A percentile compares a stretch with the other conserved stretches of the same genome.
Conservation (phyloP, 2,113 vertebrate species). For the Lophura nycthemera region DNA sequence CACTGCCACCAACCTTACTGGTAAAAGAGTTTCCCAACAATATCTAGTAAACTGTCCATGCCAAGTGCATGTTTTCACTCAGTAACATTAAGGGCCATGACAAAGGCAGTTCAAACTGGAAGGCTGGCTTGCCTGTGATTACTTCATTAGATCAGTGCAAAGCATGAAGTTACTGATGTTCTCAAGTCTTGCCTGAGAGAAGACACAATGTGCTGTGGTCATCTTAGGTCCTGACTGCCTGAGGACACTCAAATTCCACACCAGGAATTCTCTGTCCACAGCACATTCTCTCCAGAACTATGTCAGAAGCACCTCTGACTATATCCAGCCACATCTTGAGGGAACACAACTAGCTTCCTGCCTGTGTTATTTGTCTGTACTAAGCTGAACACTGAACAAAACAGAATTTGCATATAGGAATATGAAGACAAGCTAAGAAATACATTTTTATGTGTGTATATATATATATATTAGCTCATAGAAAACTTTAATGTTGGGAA, state of each 20-base stretch:
- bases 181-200: neutral
- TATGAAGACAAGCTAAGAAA: neutral
- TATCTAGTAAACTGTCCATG: neutral
- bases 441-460: no score
- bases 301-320: neutral
- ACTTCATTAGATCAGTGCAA: neutral
- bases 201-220: neutral
- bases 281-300: neutral
- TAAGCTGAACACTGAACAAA: neutral
- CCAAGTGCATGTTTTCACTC: neutral
- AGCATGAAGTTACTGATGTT: neutral
- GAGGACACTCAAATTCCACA: neutral
- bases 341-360: neutral
- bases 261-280: neutral
- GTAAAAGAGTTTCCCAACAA: neutral
- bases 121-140: neutral
- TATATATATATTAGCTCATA: neutral
- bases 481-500: neutral
- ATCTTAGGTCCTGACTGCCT: neutral
- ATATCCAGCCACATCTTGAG: neutral
- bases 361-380: neutral
- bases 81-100: neutral
- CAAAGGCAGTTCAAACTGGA: neutral
- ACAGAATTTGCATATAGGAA: neutral
- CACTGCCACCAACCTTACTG: neutral